Conservation (phyloP, 2,797 vertebrate genomes). For the Tokudaia tokunoshimensis region DNA sequence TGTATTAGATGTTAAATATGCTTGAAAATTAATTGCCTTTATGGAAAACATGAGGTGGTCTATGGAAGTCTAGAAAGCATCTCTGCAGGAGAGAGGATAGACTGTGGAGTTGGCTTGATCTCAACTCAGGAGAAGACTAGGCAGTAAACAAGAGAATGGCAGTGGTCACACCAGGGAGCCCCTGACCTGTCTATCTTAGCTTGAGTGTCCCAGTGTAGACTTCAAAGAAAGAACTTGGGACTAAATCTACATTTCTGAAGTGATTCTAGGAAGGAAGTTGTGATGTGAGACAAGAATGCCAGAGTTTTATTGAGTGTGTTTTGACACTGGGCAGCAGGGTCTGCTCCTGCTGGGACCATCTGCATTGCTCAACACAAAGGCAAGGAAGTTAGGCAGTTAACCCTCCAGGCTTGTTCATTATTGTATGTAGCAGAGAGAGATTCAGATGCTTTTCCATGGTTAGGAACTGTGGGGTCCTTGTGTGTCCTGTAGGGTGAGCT, state of each 20-base stretch:
- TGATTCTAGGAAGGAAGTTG: conserved; percentile 5
- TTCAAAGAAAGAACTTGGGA: conserved; percentile 13
- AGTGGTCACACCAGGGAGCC: neutral
- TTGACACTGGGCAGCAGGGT: neutral
- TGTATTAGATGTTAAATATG: neutral
- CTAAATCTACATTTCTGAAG: conserved; percentile 3
- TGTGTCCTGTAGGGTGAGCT: neutral
- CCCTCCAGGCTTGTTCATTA: neutral
- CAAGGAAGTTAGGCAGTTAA: neutral
- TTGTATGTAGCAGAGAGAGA: neutral
- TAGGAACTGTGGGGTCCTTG: neutral
- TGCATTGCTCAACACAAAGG: neutral
- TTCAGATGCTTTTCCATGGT: neutral
- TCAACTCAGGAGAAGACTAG: neutral
- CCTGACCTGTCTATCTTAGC: neutral
- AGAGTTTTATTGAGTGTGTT: neutral
- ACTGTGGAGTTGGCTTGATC: neutral
- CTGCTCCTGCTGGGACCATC: neutral
- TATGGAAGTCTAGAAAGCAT: neutral
- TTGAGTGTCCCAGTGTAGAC: neutral
- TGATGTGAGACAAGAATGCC: neutral
- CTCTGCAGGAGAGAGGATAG: neutral
- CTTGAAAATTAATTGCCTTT: neutral
- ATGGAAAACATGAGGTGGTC: neutral
- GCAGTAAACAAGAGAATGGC: neutral